Base-by-base conservation (phyloP, 1,140 invertebrate species). In the Protaetia brevitarsis region DNA sequence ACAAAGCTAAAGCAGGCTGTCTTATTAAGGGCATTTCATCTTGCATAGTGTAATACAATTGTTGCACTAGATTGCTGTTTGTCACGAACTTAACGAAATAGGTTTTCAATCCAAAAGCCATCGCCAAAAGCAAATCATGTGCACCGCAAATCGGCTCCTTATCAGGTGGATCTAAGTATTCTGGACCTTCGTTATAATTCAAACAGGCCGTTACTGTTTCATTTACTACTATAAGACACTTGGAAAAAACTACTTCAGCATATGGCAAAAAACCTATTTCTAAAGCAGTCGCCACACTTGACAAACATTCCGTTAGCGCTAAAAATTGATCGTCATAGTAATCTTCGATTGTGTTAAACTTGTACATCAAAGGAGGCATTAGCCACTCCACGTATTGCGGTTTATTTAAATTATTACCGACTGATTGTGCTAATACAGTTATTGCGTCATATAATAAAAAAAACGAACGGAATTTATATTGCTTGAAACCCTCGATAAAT, bases 61-160 rank as follows among this genome's bases (percentile, higher is more conserved):
- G 83, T 75, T 95, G 93, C 85, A 99, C 93, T 11, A 99, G 89
- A 79, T 97, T 97, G 69, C 93, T 94, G 71, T 92, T 90, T 27
- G 90, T 85, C 7, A 99, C 94, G 51, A 99, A 83, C 64, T 89
- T 89, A 72, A 97, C 94, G 74, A 99, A 98, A 75, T 97, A 91
- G 1, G 90, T 89, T 74, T 97, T 93, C 29, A 99, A 80, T 1
- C 96, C 96, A 81, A 99, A 95, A 0, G 96, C 94, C 66, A 99
- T 82, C 3, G 96, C 91, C 71, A 94, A 97, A 5, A 99, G 80
- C 64, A 99, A 82, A 82, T 99, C 97, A 58, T 99, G 81, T 0
- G 97, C 96, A 5, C 99, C 97, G 70, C 99, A 98, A 92, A 99
- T 97, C 71, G 98, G 97, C 78, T 99, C 97, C 80, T 99, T 99